Evolutionary conservation across 2,888 invertebrate genomes (phyloP).

Genomic region (Globia sparganii): DNA sequence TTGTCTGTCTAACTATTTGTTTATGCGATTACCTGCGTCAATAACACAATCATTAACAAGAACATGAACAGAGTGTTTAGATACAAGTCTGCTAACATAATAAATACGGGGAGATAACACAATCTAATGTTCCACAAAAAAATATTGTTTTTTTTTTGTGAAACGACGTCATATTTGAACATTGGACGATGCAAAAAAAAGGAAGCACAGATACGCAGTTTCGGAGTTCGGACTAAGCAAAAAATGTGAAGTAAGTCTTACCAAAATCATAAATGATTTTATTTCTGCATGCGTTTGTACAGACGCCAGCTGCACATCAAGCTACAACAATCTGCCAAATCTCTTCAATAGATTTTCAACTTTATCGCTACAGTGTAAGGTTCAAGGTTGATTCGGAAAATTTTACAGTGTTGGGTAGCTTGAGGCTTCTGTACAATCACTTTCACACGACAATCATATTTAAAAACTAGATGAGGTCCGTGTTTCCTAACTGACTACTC

Average conservation of each 20-base stretch:
- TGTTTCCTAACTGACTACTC: too few relatives aligned
- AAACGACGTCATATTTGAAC: slow-evolving; percentile 13
- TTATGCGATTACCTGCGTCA: slow-evolving; percentile 5
- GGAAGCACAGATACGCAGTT: neutral
- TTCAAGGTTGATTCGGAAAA: too few relatives aligned
- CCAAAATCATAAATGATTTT: neutral
- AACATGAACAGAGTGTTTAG: slow-evolving; percentile 7
- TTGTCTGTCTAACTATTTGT: neutral
- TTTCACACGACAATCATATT: too few relatives aligned
- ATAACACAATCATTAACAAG: neutral
- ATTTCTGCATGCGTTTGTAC: too few relatives aligned
- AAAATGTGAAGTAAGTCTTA: neutral
- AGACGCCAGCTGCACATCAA: too few relatives aligned
- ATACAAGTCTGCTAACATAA: neutral
- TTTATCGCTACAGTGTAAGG: too few relatives aligned
- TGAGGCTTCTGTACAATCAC: too few relatives aligned
- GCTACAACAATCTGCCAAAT: too few relatives aligned
- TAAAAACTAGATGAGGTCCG: too few relatives aligned
- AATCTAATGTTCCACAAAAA: slow-evolving; percentile 2
- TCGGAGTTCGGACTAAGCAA: neutral
- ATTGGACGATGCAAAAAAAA: neutral
- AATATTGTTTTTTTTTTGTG: neutral
- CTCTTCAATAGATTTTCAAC: too few relatives aligned
- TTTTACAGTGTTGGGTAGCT: too few relatives aligned
- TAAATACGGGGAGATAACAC: slow-evolving; percentile 13